A percentile compares a stretch with the other conserved stretches of the same genome.
phyloP scores from a whole-genome alignment of 2,888 invertebrate species.

The Hoplodrina blanda region DNA sequence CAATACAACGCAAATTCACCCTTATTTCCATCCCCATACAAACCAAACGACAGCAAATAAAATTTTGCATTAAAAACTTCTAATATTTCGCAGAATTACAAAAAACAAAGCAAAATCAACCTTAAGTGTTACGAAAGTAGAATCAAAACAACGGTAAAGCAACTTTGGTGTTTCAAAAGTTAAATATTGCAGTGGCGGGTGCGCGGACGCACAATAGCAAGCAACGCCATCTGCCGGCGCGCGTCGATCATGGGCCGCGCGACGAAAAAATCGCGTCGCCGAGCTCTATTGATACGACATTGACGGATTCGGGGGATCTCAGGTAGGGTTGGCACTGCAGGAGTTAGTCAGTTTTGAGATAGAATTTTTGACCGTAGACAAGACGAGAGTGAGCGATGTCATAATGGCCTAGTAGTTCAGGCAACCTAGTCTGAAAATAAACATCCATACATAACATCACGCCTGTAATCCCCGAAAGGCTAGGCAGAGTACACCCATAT shows the following conservation, averaged over 20 bases:
- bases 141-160: conserved; percentile 34
- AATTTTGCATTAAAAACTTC: conserved; percentile 28
- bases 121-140: background rate
- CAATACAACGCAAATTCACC: conserved; percentile 6
- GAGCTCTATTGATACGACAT: conserved; percentile 87
- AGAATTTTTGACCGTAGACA: background rate
- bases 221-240: conserved; percentile 71
- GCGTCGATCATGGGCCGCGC: conserved; percentile 68
- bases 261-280: conserved; percentile 80
- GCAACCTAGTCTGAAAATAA: too few relatives aligned
- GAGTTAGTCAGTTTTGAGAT: background rate
- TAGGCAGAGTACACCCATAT: too few relatives aligned
- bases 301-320: conserved; percentile 84
- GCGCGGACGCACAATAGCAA: conserved; percentile 66
- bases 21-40: conserved; percentile 1
- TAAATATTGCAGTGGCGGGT: conserved; percentile 60
- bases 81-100: conserved; percentile 4
- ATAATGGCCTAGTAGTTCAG: too few relatives aligned
- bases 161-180: conserved; percentile 42
- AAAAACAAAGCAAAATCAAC: conserved; percentile 5
- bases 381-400: too few relatives aligned
- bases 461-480: too few relatives aligned
- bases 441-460: too few relatives aligned
- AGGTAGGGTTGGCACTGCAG: conserved; percentile 71
- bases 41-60: conserved; percentile 31